Evolutionary conservation across 2,797 vertebrate genomes (phyloP).

Genomic region (Melanogrammus aeglefinus): DNA sequence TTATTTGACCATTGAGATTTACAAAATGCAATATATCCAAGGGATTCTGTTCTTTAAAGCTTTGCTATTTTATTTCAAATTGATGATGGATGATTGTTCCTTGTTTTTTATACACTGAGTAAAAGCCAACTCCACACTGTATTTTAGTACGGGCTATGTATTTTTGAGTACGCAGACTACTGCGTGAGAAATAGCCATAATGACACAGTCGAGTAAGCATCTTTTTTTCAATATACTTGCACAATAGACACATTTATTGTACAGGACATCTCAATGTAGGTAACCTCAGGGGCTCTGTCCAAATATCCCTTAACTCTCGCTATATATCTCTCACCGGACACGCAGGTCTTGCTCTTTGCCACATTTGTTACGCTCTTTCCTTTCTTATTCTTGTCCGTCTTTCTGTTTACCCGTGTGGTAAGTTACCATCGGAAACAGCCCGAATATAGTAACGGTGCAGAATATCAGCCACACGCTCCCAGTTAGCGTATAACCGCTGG

Average conservation of each 20-base stretch:
- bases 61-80: no score
- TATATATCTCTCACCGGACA: conserved; percentile 1
- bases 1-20: no score
- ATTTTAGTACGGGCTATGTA: no score
- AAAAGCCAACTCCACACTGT: no score
- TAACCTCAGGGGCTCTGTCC: background rate
- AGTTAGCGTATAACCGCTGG: background rate
- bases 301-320: background rate
- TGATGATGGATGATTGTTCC: no score
- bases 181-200: background rate
- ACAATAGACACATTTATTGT: background rate
- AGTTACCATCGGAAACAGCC: background rate
- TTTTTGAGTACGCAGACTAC: background rate
- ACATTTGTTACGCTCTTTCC: conserved; percentile 7
- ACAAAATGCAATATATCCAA: no score
- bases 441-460: background rate
- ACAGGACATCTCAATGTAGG: background rate
- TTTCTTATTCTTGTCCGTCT: background rate
- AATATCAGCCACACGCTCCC: background rate
- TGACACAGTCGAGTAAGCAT: background rate
- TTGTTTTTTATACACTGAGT: no score
- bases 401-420: background rate
- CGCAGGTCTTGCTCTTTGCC: background rate
- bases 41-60: no score
- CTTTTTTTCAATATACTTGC: background rate